A percentile compares a stretch with the other conserved stretches of the same genome.
Evolutionary conservation across 2,113 vertebrate species (phyloP).

Genomic region (Apus apus): DNA sequence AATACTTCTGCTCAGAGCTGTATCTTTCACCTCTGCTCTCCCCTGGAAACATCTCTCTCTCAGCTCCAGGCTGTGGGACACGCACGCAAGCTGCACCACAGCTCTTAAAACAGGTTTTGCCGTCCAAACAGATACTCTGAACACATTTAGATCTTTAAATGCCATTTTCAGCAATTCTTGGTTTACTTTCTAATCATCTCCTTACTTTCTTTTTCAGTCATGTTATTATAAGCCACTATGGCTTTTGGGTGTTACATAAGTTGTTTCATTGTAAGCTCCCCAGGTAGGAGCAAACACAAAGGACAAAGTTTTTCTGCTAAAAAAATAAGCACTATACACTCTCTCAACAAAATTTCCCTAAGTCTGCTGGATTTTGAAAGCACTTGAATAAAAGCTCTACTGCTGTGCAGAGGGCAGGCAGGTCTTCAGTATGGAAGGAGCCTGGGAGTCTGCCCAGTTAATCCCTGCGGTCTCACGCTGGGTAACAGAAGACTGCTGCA

Average conservation of each 20-base stretch:
- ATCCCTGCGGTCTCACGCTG: background rate
- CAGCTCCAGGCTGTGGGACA: background rate
- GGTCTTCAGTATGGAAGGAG: background rate
- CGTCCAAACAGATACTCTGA: background rate
- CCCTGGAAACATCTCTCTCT: background rate
- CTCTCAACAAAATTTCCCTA: background rate
- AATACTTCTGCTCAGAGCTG: background rate
- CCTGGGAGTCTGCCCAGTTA: constrained; percentile 45
- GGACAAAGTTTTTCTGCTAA: background rate
- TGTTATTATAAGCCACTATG: background rate
- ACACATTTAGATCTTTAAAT: background rate
- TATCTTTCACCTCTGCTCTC: background rate
- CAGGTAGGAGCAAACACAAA: background rate
- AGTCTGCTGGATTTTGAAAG: background rate
- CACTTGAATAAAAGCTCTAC: background rate
- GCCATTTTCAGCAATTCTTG: background rate
- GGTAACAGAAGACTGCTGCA: constrained; percentile 47
- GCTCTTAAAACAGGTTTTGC: background rate
- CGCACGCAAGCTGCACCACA: rapidly evolving
- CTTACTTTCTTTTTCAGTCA: background rate
- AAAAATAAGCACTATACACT: background rate
- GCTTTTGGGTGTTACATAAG: background rate
- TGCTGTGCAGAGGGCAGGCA: background rate
- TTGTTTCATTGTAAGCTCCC: background rate
- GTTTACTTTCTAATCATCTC: background rate